Evolutionary conservation across 2,797 vertebrate species (phyloP).

Genomic region (Sebastiscus tertius): DNA sequence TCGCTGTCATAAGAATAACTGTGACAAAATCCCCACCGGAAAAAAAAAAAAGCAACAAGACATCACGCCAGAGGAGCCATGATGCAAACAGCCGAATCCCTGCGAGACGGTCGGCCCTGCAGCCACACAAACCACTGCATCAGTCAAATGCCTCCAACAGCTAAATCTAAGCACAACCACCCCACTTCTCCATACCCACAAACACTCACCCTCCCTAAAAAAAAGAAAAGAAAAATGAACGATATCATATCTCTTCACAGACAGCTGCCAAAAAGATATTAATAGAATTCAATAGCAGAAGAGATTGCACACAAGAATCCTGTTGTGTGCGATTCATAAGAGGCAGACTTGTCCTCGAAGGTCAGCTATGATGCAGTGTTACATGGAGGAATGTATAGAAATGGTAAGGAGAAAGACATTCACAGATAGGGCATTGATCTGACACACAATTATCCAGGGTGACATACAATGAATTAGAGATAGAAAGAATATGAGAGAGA

Average conservation of each 20-base stretch:
- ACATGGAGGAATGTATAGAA: constrained; percentile 17
- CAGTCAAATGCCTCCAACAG: constrained; percentile 54
- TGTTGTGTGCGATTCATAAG: constrained; percentile 57
- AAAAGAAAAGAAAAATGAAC: constrained; percentile 25
- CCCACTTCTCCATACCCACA: background rate
- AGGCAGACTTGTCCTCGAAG: constrained; percentile 45
- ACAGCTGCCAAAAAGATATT: constrained; percentile 62
- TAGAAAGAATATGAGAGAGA: constrained; percentile 7
- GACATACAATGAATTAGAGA: constrained; percentile 43
- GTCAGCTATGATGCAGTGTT: constrained; percentile 33
- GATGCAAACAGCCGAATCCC: constrained; percentile 48
- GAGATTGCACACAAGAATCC: constrained; percentile 62
- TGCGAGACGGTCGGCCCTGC: constrained; percentile 22
- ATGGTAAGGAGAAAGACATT: constrained; percentile 4
- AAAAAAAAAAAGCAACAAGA: constrained; percentile 26
- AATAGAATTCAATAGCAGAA: constrained; percentile 62
- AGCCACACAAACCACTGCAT: constrained; percentile 39
- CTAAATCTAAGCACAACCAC: constrained; percentile 45
- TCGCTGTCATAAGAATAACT: constrained; percentile 53
- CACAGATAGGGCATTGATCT: constrained; percentile 42
- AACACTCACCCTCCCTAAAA: constrained; percentile 18
- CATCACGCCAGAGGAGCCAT: constrained; percentile 33
- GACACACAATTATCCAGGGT: constrained; percentile 36
- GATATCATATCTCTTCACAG: constrained; percentile 50
- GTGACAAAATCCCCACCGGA: constrained; percentile 44